Percentiles rank a stretch among this genome's conserved stretches.
Evolutionary conservation across 92 coral and sea anemone species (phyloP).

Genomic region (Porites rus): DNA sequence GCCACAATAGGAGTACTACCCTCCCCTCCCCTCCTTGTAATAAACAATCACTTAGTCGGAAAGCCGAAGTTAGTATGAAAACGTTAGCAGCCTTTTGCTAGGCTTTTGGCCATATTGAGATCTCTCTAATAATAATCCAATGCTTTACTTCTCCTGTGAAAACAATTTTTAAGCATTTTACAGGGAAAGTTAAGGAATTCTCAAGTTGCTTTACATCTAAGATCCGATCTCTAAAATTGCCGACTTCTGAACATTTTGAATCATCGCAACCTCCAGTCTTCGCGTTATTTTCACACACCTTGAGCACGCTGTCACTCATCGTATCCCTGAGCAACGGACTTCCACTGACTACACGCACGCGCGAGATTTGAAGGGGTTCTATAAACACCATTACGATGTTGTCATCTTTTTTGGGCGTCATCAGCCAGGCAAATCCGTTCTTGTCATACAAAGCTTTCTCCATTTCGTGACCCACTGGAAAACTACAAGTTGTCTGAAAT

Average conservation of each 20-base stretch:
- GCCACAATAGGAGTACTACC: too few species aligned
- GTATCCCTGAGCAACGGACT: slow-evolving; percentile 50
- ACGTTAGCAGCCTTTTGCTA: background rate
- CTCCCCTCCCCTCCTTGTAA: too few species aligned
- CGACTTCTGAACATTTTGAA: slow-evolving; percentile 33
- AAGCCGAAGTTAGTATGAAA: too few species aligned
- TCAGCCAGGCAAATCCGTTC: slow-evolving; percentile 55
- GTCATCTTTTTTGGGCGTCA: slow-evolving; percentile 41
- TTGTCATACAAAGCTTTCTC: slow-evolving; percentile 46
- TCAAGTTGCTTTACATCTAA: slow-evolving; percentile 18
- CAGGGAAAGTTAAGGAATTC: slow-evolving; percentile 2
- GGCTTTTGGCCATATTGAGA: slow-evolving; percentile 51
- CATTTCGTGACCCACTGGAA: slow-evolving; percentile 14
- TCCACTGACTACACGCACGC: slow-evolving; percentile 56
- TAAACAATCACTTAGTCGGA: too few species aligned
- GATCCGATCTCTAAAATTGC: slow-evolving; percentile 38
- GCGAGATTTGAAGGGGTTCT: slow-evolving; percentile 26
- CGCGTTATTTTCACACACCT: slow-evolving; percentile 9
- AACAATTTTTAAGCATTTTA: slow-evolving; percentile 50
- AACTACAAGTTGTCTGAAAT: slow-evolving; percentile 20
- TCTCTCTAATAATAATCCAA: slow-evolving; percentile 60
- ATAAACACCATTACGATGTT: slow-evolving; percentile 43
- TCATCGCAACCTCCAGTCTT: slow-evolving; percentile 24
- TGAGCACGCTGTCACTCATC: slow-evolving; percentile 10
- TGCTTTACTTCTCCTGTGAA: slow-evolving; percentile 17